Evolutionary conservation across 1,140 invertebrate genomes (phyloP).

Genomic region (Megalonaias nervosa): DNA sequence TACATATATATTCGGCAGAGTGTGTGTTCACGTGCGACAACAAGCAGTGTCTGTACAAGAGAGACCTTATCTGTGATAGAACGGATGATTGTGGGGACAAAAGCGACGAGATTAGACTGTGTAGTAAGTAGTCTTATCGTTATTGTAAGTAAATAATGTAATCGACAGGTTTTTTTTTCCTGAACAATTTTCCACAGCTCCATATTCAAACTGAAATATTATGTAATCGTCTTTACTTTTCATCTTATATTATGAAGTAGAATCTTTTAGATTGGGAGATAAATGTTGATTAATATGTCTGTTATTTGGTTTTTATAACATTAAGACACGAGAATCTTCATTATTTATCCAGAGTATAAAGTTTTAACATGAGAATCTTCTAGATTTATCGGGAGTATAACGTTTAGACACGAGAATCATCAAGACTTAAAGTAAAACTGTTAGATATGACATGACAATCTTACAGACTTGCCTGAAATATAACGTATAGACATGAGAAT

Average conservation of each 20-base stretch:
- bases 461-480: background rate
- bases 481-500: background rate
- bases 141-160: background rate
- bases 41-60: conserved; percentile 51
- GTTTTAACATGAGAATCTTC: too few species aligned
- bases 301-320: too few species aligned
- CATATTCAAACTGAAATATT: too few species aligned
- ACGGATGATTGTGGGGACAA: conserved; percentile 62
- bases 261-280: background rate
- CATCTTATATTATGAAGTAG: background rate
- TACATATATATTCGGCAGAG: conserved; percentile 37
- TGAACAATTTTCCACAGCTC: too few species aligned
- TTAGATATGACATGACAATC: too few species aligned
- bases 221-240: background rate
- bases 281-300: background rate
- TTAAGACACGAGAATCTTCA: too few species aligned
- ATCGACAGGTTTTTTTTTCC: too few species aligned
- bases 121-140: conserved; percentile 42
- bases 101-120: conserved; percentile 56
- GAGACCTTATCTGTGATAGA: conserved; percentile 52
- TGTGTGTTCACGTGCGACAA: conserved; percentile 58
- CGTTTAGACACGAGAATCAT: too few species aligned
- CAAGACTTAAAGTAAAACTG: too few species aligned
- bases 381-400: too few species aligned
- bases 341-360: too few species aligned